Evolutionary conservation across 2,113 vertebrate genomes (phyloP).

Genomic region (Hirundichthys speculiger): DNA sequence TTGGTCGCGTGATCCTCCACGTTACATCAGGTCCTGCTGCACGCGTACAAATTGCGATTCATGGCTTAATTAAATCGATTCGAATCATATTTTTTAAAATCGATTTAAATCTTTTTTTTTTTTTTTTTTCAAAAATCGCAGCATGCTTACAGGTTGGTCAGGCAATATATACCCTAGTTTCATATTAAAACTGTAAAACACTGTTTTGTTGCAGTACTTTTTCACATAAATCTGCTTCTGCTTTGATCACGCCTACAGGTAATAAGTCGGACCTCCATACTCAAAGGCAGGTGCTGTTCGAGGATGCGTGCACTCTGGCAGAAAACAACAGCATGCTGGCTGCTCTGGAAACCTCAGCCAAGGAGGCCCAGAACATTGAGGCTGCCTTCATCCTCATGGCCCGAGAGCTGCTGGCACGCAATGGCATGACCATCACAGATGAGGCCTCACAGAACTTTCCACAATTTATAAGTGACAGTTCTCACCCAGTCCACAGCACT

Average conservation of each 20-base stretch:
- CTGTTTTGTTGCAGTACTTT: too few relatives aligned
- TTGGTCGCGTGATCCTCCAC: too few relatives aligned
- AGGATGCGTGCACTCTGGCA: conserved; percentile 90
- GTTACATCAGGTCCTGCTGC: too few relatives aligned
- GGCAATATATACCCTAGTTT: too few relatives aligned
- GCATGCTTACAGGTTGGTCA: too few relatives aligned
- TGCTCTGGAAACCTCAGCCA: conserved; percentile 92
- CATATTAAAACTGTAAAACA: too few relatives aligned
- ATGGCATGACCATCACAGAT: conserved; percentile 68
- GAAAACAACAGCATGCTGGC: conserved; percentile 87
- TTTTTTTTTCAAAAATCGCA: too few relatives aligned
- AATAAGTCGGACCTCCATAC: conserved; percentile 89
- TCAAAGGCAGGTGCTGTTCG: conserved; percentile 88
- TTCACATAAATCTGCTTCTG: not conserved
- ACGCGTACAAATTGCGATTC: too few relatives aligned
- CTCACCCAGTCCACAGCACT: conserved; percentile 75
- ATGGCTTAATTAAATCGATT: too few relatives aligned
- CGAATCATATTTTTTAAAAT: too few relatives aligned
- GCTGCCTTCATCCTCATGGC: conserved; percentile 74
- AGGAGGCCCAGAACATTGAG: conserved; percentile 74
- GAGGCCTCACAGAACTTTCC: conserved; percentile 67
- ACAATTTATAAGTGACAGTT: conserved; percentile 73
- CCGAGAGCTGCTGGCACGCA: conserved; percentile 69
- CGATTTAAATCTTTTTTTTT: too few relatives aligned
- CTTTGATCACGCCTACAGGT: conserved; percentile 73